A percentile compares a stretch with the other conserved stretches of the same genome.
Evolutionary conservation across 2,113 vertebrate species (phyloP).

Genomic region (Circaetus gallicus): DNA sequence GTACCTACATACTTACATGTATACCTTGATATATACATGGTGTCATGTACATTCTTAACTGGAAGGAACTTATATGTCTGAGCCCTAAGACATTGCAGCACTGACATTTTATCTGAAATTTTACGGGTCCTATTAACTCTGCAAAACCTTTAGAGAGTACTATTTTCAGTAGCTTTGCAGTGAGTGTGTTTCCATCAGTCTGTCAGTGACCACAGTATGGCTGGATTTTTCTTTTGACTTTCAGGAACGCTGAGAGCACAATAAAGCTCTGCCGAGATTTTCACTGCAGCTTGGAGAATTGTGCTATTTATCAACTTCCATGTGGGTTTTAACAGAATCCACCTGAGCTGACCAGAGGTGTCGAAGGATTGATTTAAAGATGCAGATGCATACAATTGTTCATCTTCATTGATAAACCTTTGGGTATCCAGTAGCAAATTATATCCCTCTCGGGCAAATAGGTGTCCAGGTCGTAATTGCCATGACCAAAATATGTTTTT

Average conservation of each 20-base stretch:
- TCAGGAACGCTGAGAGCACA: constrained; percentile 4
- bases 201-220: not conserved
- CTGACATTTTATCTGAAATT: not conserved
- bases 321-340: not conserved
- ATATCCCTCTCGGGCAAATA: not conserved
- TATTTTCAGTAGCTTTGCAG: not conserved
- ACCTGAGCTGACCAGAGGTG: not conserved
- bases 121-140: not conserved
- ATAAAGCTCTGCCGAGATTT: not conserved
- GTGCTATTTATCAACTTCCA: not conserved
- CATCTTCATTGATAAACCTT: not conserved
- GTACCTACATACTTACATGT: no score
- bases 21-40: not conserved
- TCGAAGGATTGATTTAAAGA: not conserved
- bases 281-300: not conserved
- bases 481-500: not conserved
- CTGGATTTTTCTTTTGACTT: constrained; percentile 19
- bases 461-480: not conserved
- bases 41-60: not conserved
- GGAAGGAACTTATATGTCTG: not conserved
- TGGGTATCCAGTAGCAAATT: not conserved
- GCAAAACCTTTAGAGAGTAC: not conserved
- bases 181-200: not conserved
- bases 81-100: not conserved
- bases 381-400: not conserved